Conservation (phyloP, 2,113 vertebrate species). For the Balaeniceps rex region DNA sequence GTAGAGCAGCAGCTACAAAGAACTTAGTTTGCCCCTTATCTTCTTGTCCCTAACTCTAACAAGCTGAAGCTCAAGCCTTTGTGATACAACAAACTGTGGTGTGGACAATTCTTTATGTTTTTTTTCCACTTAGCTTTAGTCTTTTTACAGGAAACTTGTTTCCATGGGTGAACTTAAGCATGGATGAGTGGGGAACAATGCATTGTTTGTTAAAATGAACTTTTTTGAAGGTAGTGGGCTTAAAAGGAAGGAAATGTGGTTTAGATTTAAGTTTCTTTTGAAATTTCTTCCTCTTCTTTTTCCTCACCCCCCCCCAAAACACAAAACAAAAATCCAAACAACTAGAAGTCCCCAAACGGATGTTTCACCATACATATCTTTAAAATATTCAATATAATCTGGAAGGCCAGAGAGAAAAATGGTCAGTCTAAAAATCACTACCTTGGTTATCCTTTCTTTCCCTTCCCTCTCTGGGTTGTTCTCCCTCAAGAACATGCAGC, state of each 20-base stretch:
- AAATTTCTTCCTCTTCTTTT: conserved; percentile 9
- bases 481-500: neutral
- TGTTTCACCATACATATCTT: neutral
- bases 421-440: neutral
- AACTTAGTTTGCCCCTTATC: neutral
- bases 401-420: neutral
- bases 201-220: neutral
- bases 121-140: neutral
- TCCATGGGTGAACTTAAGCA: neutral
- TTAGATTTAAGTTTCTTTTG: conserved; percentile 18
- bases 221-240: conserved; percentile 36
- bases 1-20: neutral
- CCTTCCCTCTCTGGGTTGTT: neutral
- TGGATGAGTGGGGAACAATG: conserved; percentile 38
- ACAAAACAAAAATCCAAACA: neutral
- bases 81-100: neutral
- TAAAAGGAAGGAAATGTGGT: conserved; percentile 39
- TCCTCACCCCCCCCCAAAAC: neutral
- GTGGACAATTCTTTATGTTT: neutral
- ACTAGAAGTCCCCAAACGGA: neutral
- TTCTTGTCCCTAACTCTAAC: neutral
- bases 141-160: conserved; percentile 21
- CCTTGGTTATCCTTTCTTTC: neutral
- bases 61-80: neutral
- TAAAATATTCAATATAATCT: neutral